Percentiles rank a stretch among this genome's conserved stretches.
phyloP scores from a whole-genome alignment of 1,140 invertebrate genomes.

The Bombyx mandarina region DNA sequence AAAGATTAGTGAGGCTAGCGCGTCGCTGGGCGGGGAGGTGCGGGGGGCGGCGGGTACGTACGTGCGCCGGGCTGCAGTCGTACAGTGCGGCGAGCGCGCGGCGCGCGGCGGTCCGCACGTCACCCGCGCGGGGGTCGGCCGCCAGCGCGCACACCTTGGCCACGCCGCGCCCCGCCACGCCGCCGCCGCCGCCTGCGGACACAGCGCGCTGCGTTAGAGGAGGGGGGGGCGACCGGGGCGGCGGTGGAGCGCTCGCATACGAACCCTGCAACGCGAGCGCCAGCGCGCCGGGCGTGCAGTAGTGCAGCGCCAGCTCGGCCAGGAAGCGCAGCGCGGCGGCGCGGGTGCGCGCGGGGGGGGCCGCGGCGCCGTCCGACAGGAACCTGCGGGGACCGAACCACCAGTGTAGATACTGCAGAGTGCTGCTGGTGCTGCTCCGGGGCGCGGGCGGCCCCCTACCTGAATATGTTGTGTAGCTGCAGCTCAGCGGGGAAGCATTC shows the following conservation, averaged over 20 bases:
- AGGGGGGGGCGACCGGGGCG: background rate
- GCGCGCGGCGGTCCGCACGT: slow-evolving; percentile 84
- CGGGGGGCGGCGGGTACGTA: slow-evolving; percentile 55
- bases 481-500: slow-evolving; percentile 76
- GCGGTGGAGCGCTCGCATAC: background rate
- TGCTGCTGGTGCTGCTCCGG: too few species aligned
- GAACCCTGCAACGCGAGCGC: slow-evolving; percentile 54
- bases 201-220: background rate
- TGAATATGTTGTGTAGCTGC: slow-evolving; percentile 75
- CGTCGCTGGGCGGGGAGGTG: too few species aligned
- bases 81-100: slow-evolving; percentile 88
- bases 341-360: slow-evolving; percentile 89
- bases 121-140: slow-evolving; percentile 80
- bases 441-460: slow-evolving; percentile 40
- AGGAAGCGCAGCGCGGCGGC: slow-evolving; percentile 82
- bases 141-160: slow-evolving; percentile 77
- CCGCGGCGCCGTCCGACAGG: slow-evolving; percentile 90
- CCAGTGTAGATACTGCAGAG: background rate
- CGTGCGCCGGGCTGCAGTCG: slow-evolving; percentile 87
- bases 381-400: slow-evolving; percentile 69
- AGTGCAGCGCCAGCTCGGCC: slow-evolving; percentile 76
- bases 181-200: slow-evolving; percentile 34
- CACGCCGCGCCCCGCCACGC: slow-evolving; percentile 72
- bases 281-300: slow-evolving; percentile 67
- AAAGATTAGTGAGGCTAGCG: too few species aligned